phyloP scores from a whole-genome alignment of 1,140 invertebrate genomes.

The Augochlora pura region DNA sequence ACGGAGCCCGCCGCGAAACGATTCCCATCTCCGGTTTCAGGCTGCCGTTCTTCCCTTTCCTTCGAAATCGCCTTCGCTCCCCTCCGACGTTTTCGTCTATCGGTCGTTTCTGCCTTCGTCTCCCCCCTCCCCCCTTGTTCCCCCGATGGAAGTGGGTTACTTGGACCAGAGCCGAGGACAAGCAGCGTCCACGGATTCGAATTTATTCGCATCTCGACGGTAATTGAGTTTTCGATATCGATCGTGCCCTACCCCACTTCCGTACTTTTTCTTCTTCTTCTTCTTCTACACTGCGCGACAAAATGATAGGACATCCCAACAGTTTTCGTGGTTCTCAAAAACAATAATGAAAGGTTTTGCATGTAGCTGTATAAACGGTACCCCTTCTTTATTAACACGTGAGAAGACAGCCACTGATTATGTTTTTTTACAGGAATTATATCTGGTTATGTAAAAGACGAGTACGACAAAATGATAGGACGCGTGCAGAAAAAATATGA shows the following conservation, averaged over 20 bases:
- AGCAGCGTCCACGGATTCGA: slow-evolving; percentile 13
- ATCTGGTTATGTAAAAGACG: too few species aligned
- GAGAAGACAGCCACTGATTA: too few species aligned
- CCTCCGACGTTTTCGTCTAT: slow-evolving; percentile 20
- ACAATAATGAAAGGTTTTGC: too few species aligned
- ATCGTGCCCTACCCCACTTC: background rate
- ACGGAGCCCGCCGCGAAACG: slow-evolving; percentile 20
- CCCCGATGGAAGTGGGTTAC: slow-evolving; percentile 43
- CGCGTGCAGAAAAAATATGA: too few species aligned
- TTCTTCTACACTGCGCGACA: too few species aligned
- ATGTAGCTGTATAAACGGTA: too few species aligned
- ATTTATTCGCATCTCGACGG: slow-evolving; percentile 27
- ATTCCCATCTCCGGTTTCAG: slow-evolving; percentile 4
- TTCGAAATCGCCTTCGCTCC: background rate
- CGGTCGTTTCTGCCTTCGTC: background rate
- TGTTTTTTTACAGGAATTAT: too few species aligned
- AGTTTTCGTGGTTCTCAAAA: too few species aligned
- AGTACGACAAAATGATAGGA: too few species aligned
- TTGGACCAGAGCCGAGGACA: slow-evolving; percentile 39
- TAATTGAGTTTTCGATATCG: slow-evolving; percentile 36
- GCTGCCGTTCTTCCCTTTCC: slow-evolving; percentile 8
- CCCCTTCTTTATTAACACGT: too few species aligned
- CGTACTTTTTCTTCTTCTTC: too few species aligned
- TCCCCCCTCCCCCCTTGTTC: background rate
- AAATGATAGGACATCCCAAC: background rate